A percentile compares a stretch with the other conserved stretches of the same genome.
These are phyloP conservation scores for Anguilla pacifica DNA, from an alignment of 2,797 vertebrate genomes.

Conservation along the genomic window DNA sequence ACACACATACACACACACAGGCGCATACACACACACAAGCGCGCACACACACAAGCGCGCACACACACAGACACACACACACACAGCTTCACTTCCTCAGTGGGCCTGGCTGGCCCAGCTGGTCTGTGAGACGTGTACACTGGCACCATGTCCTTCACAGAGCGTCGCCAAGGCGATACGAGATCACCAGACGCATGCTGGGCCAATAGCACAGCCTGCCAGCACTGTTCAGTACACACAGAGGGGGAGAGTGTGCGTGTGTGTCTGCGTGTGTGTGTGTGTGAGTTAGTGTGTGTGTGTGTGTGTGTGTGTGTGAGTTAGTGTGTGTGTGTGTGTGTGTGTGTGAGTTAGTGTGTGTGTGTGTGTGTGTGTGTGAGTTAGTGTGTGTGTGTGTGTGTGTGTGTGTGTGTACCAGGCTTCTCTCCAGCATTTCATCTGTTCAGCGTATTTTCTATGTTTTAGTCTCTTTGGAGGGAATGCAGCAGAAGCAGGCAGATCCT, in stretches of 20 bases:
- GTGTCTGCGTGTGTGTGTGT: neutral
- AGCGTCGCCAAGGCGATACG: slow-evolving; percentile 64
- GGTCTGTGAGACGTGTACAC: slow-evolving; percentile 50
- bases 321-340: neutral
- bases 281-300: neutral
- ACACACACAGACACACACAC: slow-evolving; percentile 16
- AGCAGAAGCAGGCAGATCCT: neutral
- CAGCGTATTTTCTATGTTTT: neutral
- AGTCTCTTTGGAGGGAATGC: neutral
- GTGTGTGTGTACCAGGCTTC: neutral
- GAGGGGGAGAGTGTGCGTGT: neutral
- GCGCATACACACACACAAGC: no score
- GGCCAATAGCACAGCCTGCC: slow-evolving; percentile 40
- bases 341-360: no score
- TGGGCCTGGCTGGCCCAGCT: slow-evolving; percentile 44
- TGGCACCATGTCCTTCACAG: slow-evolving; percentile 45
- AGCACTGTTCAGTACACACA: slow-evolving; percentile 32
- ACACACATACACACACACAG: no score
- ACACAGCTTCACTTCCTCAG: slow-evolving; percentile 14
- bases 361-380: neutral
- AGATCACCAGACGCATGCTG: slow-evolving; percentile 59
- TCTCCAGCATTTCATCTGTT: neutral
- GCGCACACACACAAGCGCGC: slow-evolving; percentile 36
- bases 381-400: no score
- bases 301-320: neutral